These are phyloP conservation scores for Lethenteron reissneri DNA, from an alignment of 2,113 vertebrate genomes.

Conservation along the genomic window DNA sequence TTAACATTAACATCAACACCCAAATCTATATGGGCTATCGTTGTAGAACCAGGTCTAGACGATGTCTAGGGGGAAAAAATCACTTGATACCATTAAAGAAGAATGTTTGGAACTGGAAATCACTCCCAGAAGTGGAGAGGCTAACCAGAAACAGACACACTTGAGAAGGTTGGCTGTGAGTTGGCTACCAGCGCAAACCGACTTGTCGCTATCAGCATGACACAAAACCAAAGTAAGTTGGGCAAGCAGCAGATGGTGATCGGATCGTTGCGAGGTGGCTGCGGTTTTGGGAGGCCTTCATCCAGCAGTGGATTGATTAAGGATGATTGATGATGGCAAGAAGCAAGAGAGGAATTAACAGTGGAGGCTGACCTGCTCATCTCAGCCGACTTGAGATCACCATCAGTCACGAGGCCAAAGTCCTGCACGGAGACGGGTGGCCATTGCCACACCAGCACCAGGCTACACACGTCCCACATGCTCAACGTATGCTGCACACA, in stretches of 20 bases:
- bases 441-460: constrained; percentile 49
- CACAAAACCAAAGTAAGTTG: too few relatives aligned
- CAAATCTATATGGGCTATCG: too few relatives aligned
- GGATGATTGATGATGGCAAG: background rate
- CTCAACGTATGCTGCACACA: constrained; percentile 40
- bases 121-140: too few relatives aligned
- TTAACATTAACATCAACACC: too few relatives aligned
- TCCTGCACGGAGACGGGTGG: constrained; percentile 37
- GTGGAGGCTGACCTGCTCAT: constrained; percentile 20
- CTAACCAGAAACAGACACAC: too few relatives aligned
- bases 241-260: constrained; percentile 48
- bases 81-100: too few relatives aligned
- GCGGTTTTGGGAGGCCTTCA: constrained; percentile 6
- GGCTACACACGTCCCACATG: constrained; percentile 45
- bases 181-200: too few relatives aligned
- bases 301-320: background rate
- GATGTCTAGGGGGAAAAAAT: too few relatives aligned
- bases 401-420: constrained; percentile 59
- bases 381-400: constrained; percentile 31
- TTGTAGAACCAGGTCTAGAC: too few relatives aligned
- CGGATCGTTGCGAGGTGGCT: constrained; percentile 27
- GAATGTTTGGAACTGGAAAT: too few relatives aligned
- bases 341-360: background rate
- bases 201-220: too few relatives aligned
- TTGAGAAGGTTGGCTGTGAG: too few relatives aligned